Percentiles rank a stretch among this genome's conserved stretches.
Conservation (phyloP, 2,888 invertebrate species). For the Malthinus flaveolus region DNA sequence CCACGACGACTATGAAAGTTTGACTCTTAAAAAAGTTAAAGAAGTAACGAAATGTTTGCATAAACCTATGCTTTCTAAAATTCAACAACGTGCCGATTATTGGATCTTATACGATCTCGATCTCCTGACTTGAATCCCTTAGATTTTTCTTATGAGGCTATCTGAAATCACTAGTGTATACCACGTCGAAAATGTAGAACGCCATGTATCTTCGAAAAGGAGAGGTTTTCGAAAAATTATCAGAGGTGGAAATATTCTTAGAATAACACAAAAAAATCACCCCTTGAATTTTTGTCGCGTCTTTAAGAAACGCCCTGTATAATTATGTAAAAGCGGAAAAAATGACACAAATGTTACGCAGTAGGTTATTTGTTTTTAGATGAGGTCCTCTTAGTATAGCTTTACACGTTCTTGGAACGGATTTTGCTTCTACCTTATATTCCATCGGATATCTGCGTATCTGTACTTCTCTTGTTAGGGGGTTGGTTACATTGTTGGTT, state of each 20-base stretch:
- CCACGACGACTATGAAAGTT: slow-evolving; percentile 27
- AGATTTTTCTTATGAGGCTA: too few relatives aligned
- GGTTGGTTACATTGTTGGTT: slow-evolving; percentile 86
- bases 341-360: slow-evolving; percentile 74
- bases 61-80: slow-evolving; percentile 47
- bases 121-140: too few relatives aligned
- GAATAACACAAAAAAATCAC: too few relatives aligned
- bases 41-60: slow-evolving; percentile 50
- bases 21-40: slow-evolving; percentile 42
- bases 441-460: slow-evolving; percentile 80
- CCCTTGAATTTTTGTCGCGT: too few relatives aligned
- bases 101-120: slow-evolving; percentile 90
- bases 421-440: slow-evolving; percentile 76
- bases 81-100: slow-evolving; percentile 60
- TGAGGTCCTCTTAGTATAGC: slow-evolving; percentile 86
- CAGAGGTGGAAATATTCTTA: too few relatives aligned
- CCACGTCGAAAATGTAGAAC: too few relatives aligned
- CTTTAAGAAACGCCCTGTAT: too few relatives aligned
- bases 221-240: too few relatives aligned
- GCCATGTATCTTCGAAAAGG: too few relatives aligned
- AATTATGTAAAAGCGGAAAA: slow-evolving; percentile 78
- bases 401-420: slow-evolving; percentile 83
- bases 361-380: slow-evolving; percentile 90
- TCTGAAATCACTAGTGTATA: too few relatives aligned
- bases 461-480: slow-evolving; percentile 73